Conservation (phyloP, 2,888 invertebrate genomes). For the Folsomia manolachei region DNA sequence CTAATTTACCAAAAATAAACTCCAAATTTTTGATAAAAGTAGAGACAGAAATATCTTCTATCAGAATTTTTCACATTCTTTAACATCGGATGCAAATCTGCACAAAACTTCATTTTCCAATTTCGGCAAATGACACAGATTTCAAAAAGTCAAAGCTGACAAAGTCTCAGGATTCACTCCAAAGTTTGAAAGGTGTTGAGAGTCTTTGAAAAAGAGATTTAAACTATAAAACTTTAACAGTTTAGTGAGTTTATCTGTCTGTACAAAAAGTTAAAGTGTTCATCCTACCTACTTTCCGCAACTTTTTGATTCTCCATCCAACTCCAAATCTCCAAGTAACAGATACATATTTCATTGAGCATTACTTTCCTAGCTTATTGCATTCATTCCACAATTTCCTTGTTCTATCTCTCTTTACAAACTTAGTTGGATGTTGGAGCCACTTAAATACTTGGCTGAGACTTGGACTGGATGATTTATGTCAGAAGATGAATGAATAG, state of each 20-base stretch:
- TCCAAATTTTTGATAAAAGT: neutral
- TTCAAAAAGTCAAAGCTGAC: neutral
- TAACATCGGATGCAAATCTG: neutral
- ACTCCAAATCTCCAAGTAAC: neutral
- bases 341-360: neutral
- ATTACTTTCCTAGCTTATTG: neutral
- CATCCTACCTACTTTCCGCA: constrained; percentile 2
- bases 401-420: neutral
- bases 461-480: neutral
- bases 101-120: neutral
- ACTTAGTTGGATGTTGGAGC: neutral
- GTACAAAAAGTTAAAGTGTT: neutral
- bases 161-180: neutral
- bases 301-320: neutral
- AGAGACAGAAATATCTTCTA: neutral
- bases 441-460: neutral
- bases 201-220: constrained; percentile 2
- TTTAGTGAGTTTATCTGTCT: constrained; percentile 4
- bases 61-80: no score
- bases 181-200: constrained; percentile 1
- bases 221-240: constrained; percentile 2
- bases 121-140: neutral
- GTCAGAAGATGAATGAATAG: constrained; percentile 3
- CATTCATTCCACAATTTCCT: no score
- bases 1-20: neutral